These are phyloP conservation scores for Nematopogon swammerdamellus DNA, from an alignment of 2,888 invertebrate species.

Conservation along the genomic window DNA sequence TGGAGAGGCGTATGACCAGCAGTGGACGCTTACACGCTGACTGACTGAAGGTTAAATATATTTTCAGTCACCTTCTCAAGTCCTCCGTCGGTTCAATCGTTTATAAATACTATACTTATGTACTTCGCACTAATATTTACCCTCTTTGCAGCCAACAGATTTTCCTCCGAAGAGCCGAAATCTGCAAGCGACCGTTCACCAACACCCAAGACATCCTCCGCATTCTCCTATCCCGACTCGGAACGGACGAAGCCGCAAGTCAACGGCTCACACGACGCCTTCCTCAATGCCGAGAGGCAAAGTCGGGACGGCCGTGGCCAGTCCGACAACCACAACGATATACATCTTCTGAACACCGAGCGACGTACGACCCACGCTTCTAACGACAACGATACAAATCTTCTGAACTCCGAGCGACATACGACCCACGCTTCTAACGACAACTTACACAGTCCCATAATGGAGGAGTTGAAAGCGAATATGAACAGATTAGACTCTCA, in stretches of 20 bases:
- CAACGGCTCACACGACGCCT: conserved; percentile 35
- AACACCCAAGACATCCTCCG: neutral
- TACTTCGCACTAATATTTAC: too few relatives aligned
- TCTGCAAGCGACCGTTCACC: neutral
- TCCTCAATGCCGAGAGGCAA: conserved; percentile 5
- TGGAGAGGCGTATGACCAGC: too few relatives aligned
- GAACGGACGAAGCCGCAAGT: conserved; percentile 12
- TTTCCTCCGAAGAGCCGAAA: too few relatives aligned
- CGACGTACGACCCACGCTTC: conserved; percentile 16
- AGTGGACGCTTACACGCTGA: too few relatives aligned
- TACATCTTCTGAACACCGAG: conserved; percentile 26
- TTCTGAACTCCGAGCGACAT: conserved; percentile 19
- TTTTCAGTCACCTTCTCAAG: too few relatives aligned
- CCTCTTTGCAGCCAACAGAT: too few relatives aligned
- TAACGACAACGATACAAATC: too few relatives aligned
- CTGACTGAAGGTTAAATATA: too few relatives aligned
- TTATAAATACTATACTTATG: too few relatives aligned
- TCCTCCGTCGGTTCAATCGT: too few relatives aligned
- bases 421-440: conserved; percentile 2
- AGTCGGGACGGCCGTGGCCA: neutral
- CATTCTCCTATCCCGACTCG: conserved; percentile 16
- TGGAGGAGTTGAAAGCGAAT: conserved; percentile 42
- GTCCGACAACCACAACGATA: too few relatives aligned
- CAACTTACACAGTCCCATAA: conserved; percentile 14
- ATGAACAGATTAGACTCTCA: conserved; percentile 51